phyloP scores from a whole-genome alignment of 2,113 vertebrate species.

The Ibidorhyncha struthersii region DNA sequence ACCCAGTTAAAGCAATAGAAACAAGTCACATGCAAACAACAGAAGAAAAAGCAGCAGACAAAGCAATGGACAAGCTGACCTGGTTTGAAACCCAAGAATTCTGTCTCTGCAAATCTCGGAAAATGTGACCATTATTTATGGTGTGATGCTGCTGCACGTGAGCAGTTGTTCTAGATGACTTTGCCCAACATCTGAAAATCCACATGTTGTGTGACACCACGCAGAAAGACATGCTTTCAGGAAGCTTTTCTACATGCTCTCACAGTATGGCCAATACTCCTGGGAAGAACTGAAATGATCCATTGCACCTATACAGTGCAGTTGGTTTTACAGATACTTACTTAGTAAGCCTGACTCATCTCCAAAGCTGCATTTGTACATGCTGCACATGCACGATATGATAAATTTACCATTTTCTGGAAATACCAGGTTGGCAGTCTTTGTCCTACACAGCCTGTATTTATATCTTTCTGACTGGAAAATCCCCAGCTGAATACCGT shows the following conservation, averaged over 20 bases:
- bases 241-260: background rate
- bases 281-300: background rate
- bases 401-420: constrained; percentile 24
- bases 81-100: background rate
- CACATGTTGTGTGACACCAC: background rate
- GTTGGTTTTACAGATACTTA: constrained; percentile 7
- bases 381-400: background rate
- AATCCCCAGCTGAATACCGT: background rate
- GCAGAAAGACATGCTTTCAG: background rate
- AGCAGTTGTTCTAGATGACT: background rate
- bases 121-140: background rate
- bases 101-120: background rate
- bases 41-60: background rate
- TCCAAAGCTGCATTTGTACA: constrained; percentile 1
- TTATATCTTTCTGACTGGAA: constrained; percentile 1
- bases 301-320: background rate
- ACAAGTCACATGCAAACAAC: background rate
- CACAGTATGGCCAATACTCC: background rate
- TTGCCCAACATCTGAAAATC: background rate
- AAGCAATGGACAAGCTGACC: background rate
- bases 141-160: background rate
- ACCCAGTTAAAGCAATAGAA: background rate
- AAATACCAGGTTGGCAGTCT: constrained; percentile 5
- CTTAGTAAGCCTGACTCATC: background rate
- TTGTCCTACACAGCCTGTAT: background rate